A percentile compares a stretch with the other conserved stretches of the same genome.
Evolutionary conservation across 2,888 invertebrate species (phyloP).

Genomic region (Zhuqinia jingwanae): DNA sequence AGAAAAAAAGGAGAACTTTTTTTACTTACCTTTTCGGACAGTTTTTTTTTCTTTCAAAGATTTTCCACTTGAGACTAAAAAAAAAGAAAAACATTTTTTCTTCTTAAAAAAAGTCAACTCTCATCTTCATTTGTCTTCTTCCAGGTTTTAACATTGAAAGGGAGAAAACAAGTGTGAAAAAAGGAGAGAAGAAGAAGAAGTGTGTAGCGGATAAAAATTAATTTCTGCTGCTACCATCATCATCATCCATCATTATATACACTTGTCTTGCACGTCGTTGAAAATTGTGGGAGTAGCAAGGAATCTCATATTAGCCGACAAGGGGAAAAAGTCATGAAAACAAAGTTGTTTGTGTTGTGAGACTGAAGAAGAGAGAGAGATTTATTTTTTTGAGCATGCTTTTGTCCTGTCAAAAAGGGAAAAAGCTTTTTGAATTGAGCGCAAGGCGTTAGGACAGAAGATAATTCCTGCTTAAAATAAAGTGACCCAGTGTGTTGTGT

Average conservation of each 20-base stretch:
- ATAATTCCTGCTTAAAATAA: too few relatives aligned
- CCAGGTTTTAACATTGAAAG: not conserved
- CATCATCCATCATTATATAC: not conserved
- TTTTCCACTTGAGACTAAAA: not conserved
- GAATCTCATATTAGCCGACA: conserved; percentile 32
- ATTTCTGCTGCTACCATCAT: conserved; percentile 1
- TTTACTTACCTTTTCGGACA: not conserved
- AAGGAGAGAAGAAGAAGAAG: not conserved
- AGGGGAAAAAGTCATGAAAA: conserved; percentile 13
- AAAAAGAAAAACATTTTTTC: not conserved
- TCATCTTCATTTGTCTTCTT: conserved; percentile 6
- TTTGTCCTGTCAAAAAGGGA: conserved; percentile 29
- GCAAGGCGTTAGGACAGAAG: too few relatives aligned
- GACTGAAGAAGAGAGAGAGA: not conserved
- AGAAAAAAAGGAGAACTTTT: conserved; percentile 1
- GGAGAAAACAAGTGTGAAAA: not conserved
- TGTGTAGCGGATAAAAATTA: conserved; percentile 20
- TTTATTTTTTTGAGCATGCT: not conserved
- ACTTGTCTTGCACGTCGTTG: not conserved
- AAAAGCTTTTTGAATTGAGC: not conserved
- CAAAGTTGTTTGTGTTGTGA: conserved; percentile 1
- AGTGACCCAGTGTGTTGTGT: too few relatives aligned
- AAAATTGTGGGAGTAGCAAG: conserved; percentile 6
- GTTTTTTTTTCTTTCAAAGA: not conserved
- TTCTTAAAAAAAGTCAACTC: not conserved